These are phyloP conservation scores for Heliconius erato DNA, from an alignment of 2,888 invertebrate species.

Conservation along the genomic window DNA sequence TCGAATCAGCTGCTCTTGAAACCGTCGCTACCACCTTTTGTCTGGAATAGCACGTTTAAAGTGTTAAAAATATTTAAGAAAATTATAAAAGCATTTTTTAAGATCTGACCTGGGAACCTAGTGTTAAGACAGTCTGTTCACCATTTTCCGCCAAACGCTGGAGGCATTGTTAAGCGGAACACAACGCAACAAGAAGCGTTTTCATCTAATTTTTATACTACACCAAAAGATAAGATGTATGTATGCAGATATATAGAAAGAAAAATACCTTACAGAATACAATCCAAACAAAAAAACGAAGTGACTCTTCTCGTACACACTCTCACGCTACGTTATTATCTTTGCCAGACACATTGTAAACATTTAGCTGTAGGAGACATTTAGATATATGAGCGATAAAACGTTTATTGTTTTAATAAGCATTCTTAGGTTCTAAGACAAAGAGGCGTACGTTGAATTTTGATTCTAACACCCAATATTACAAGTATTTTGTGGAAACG, in stretches of 20 bases:
- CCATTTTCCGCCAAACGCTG: too few species aligned
- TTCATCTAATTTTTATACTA: too few species aligned
- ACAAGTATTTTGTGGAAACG: too few species aligned
- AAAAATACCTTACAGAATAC: not conserved
- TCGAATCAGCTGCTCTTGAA: too few species aligned
- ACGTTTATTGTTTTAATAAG: not conserved
- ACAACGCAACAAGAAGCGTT: too few species aligned
- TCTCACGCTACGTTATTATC: not conserved
- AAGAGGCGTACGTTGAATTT: too few species aligned
- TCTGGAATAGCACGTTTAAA: not conserved
- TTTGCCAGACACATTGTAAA: slow-evolving; percentile 11
- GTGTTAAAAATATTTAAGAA: not conserved
- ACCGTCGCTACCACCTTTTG: not conserved
- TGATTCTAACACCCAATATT: too few species aligned
- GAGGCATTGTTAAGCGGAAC: too few species aligned
- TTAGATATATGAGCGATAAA: not conserved
- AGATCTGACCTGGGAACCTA: too few species aligned
- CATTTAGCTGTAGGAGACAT: not conserved
- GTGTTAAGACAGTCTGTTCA: too few species aligned
- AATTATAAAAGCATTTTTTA: too few species aligned
- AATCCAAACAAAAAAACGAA: slow-evolving; percentile 6
- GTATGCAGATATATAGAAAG: not conserved
- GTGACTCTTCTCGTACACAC: not conserved
- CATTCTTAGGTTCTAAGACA: too few species aligned
- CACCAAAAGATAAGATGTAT: not conserved